A percentile compares a stretch with the other conserved stretches of the same genome.
Conservation (phyloP, 2,113 vertebrate species). For the Cygnus atratus region DNA sequence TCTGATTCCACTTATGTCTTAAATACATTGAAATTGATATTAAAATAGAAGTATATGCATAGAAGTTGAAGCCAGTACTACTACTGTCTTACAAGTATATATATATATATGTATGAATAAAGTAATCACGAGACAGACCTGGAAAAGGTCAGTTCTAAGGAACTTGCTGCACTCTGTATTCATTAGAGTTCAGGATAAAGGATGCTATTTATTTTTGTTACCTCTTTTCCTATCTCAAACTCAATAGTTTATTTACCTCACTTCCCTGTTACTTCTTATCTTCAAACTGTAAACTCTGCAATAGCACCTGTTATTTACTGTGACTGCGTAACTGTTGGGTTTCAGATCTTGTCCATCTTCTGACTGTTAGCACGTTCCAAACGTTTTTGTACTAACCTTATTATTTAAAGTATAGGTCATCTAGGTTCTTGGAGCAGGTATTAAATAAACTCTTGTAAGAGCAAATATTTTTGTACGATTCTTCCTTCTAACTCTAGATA, state of each 20-base stretch:
- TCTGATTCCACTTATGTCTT: neutral
- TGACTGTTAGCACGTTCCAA: conserved; percentile 9
- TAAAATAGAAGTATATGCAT: neutral
- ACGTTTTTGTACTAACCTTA: conserved; percentile 22
- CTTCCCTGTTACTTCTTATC: neutral
- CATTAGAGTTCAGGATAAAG: neutral
- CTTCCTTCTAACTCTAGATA: conserved; percentile 12
- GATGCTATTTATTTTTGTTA: conserved; percentile 57
- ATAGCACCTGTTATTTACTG: conserved; percentile 10
- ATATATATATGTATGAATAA: neutral
- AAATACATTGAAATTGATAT: neutral
- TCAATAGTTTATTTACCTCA: conserved; percentile 22
- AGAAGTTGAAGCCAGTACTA: neutral
- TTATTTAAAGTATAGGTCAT: conserved; percentile 25
- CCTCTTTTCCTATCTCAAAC: neutral
- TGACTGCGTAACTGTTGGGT: neutral
- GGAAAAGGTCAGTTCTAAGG: neutral
- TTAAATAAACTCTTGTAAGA: conserved; percentile 47
- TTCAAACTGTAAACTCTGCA: conserved; percentile 7
- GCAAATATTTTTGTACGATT: conserved; percentile 13
- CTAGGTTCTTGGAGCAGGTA: neutral
- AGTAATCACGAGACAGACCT: neutral
- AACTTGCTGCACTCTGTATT: conserved; percentile 7
- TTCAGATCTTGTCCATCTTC: neutral
- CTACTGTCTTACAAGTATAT: neutral